Conservation (phyloP, 2,888 invertebrate species). For the Chirona hameri region DNA sequence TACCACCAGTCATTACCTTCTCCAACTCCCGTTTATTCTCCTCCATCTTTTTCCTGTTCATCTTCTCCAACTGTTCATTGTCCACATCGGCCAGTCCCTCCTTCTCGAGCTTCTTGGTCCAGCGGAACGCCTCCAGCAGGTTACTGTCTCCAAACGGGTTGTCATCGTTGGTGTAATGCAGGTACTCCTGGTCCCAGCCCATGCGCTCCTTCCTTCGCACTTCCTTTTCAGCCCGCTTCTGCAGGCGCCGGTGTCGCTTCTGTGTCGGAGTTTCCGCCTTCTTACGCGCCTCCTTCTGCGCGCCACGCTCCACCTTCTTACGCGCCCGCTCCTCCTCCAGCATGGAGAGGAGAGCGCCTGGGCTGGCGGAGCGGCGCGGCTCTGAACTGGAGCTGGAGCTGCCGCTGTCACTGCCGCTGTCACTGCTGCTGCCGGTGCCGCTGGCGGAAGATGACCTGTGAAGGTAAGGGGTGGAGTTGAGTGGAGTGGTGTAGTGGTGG, state of each 20-base stretch:
- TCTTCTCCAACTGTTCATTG: constrained; percentile 72
- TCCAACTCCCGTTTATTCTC: constrained; percentile 89
- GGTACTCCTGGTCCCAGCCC: constrained; percentile 97
- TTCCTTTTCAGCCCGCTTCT: constrained; percentile 89
- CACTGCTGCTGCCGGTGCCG: too few species aligned
- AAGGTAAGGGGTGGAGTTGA: too few species aligned
- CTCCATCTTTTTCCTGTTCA: constrained; percentile 80
- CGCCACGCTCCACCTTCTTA: constrained; percentile 61
- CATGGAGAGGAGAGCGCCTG: background rate
- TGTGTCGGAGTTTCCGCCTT: constrained; percentile 93
- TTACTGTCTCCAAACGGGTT: constrained; percentile 98
- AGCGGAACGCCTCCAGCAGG: constrained; percentile 89
- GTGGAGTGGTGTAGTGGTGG: too few species aligned
- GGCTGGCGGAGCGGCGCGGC: background rate
- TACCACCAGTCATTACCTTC: constrained; percentile 58
- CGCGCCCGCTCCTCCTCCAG: constrained; percentile 67
- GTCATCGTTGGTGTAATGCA: constrained; percentile 95
- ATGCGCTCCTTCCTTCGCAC: constrained; percentile 76
- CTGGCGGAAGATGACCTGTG: too few species aligned
- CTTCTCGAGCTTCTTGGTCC: constrained; percentile 92
- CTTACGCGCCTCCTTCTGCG: constrained; percentile 64
- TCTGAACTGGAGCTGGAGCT: background rate
- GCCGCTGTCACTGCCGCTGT: background rate
- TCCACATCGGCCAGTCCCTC: constrained; percentile 79
- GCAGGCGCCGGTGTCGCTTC: constrained; percentile 74